Base-by-base conservation (phyloP, 2,797 vertebrate species). In the Gymnothorax javanicus region DNA sequence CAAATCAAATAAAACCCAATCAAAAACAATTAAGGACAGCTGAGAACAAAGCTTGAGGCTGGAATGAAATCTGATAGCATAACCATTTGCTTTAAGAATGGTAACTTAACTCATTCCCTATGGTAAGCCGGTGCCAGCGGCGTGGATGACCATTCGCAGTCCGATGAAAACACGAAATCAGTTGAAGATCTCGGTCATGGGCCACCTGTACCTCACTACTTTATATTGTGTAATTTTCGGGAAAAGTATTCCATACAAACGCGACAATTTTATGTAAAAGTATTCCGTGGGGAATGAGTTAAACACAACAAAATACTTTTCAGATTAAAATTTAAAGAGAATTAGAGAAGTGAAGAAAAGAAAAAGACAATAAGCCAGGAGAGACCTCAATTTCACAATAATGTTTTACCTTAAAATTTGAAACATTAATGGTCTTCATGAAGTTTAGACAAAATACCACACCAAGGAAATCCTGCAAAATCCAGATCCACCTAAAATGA, bases 401-500 rank as follows among this genome's bases (percentile, higher is more conserved):
- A 23, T 15, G 75, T 79, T 81, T 98, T 95, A 99, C 98, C 97
- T 99, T 99, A 87, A 97, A 99, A 93, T 98, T 99, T 62, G 98
- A 98, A 92, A 99, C 94, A 91, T 97, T 97, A 92, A 99, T 92
- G 86, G 97, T 96, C 95, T 97, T 99, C 94, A 99, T 96, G 90
- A 99, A 98, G 95, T 99, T 96, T 27, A 97, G 90, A 89, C 96
- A 97, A 91, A 97, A 97, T 88, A 96, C 93, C 91, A 99, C 92
- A 87, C 98, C 98, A 84, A 99, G 95, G 85, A 98, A 93, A 93
- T 99, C 97, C 91, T 99, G 98, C 89, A 99, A 96, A 94, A 98
- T 97, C 98, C 98, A 99, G 92, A 98, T 97, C 98, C 98, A 99
- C 87, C 98, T 99, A 79, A 89, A 94, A 94, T 23, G 8, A 20